phyloP scores from a whole-genome alignment of 2,888 invertebrate genomes.

The Tubulanus polymorphus region DNA sequence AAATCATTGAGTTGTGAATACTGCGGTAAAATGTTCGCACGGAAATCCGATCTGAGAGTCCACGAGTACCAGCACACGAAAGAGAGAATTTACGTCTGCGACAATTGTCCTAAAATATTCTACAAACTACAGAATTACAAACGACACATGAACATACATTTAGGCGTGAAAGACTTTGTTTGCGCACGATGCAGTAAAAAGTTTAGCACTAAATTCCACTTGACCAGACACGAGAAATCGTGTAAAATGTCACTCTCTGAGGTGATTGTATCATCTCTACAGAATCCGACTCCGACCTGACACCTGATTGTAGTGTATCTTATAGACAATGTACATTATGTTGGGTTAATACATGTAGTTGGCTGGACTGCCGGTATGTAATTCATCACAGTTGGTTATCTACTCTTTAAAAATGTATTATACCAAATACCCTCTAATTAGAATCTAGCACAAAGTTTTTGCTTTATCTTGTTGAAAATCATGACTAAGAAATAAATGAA shows the following conservation, averaged over 20 bases:
- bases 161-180: conserved; percentile 31
- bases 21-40: conserved; percentile 36
- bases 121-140: conserved; percentile 37
- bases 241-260: conserved; percentile 25
- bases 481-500: too few relatives aligned
- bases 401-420: too few relatives aligned
- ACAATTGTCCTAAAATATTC: conserved; percentile 33
- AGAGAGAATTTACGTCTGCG: conserved; percentile 31
- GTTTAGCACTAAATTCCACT: conserved; percentile 37
- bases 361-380: too few relatives aligned
- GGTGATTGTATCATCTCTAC: too few relatives aligned
- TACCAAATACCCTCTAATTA: too few relatives aligned
- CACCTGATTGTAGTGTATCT: too few relatives aligned
- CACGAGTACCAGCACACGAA: conserved; percentile 42
- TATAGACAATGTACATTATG: too few relatives aligned
- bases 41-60: conserved; percentile 32
- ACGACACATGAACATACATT: conserved; percentile 37
- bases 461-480: too few relatives aligned
- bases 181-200: conserved; percentile 33
- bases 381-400: too few relatives aligned
- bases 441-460: too few relatives aligned
- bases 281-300: too few relatives aligned
- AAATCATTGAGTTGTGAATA: conserved; percentile 33
- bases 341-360: too few relatives aligned
- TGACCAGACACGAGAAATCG: conserved; percentile 32